phyloP scores from a whole-genome alignment of 2,888 invertebrate species.

The Oconnorella tubifera region DNA sequence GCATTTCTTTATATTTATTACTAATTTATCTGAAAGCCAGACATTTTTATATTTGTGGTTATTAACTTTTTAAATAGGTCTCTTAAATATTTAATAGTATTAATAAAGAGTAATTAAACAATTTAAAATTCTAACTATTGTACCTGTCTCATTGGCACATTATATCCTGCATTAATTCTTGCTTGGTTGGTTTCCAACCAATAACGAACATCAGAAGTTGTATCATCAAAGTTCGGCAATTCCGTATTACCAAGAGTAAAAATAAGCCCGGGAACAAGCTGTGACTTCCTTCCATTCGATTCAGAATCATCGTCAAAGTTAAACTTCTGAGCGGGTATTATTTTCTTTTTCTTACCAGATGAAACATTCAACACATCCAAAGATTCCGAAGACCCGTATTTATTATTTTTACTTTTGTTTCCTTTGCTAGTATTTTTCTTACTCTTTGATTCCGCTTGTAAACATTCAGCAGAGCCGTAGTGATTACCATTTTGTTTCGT shows the following conservation, averaged over 20 bases:
- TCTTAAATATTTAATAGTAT: too few relatives aligned
- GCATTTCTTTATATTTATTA: too few relatives aligned
- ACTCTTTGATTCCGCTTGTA: not conserved
- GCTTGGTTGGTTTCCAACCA: not conserved
- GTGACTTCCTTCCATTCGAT: not conserved
- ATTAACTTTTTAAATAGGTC: too few relatives aligned
- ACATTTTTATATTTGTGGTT: too few relatives aligned
- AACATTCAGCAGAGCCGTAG: not conserved
- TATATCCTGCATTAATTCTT: not conserved
- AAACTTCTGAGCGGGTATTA: conserved; percentile 7
- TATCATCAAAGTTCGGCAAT: not conserved
- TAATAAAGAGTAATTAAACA: too few relatives aligned
- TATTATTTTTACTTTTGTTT: not conserved
- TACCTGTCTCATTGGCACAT: conserved; percentile 5
- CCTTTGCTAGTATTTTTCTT: not conserved
- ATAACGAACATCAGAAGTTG: not conserved
- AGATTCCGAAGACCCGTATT: not conserved
- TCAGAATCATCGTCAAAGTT: not conserved
- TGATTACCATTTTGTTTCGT: not conserved
- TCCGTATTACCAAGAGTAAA: not conserved
- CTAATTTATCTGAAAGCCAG: too few relatives aligned
- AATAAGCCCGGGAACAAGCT: not conserved
- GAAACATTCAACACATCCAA: not conserved
- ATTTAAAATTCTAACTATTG: not conserved
- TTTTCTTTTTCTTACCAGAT: conserved; percentile 6